Conservation (phyloP, 2,888 invertebrate species). For the Leptarthrus brevirostris region DNA sequence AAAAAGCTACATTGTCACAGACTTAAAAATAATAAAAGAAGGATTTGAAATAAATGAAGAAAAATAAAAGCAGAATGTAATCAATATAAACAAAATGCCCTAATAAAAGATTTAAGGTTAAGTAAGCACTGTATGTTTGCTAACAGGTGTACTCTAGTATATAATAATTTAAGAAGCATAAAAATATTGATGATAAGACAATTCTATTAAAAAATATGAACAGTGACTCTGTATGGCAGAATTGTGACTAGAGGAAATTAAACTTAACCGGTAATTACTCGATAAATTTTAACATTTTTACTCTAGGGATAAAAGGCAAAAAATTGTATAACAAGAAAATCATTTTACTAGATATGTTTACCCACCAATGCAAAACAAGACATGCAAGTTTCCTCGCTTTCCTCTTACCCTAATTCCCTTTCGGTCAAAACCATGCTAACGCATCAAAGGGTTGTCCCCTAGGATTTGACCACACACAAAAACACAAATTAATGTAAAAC, state of each 20-base stretch:
- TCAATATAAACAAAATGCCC: conserved; percentile 5
- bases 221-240: too few relatives aligned
- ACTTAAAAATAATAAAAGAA: neutral
- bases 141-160: conserved; percentile 39
- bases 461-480: too few relatives aligned
- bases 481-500: neutral
- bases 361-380: too few relatives aligned
- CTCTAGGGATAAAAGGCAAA: too few relatives aligned
- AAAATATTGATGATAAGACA: conserved; percentile 44
- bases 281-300: too few relatives aligned
- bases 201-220: conserved; percentile 37
- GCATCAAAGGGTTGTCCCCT: too few relatives aligned
- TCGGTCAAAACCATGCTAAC: too few relatives aligned
- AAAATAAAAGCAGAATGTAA: conserved; percentile 35
- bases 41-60: conserved; percentile 11
- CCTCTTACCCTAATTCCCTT: too few relatives aligned
- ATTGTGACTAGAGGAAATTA: neutral
- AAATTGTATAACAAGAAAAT: too few relatives aligned
- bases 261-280: too few relatives aligned
- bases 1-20: neutral
- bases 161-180: conserved; percentile 46
- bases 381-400: too few relatives aligned
- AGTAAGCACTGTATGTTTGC: conserved; percentile 35
- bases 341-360: too few relatives aligned
- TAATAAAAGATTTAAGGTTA: conserved; percentile 6